Evolutionary conservation across 2,113 vertebrate genomes (phyloP).

Genomic region (Aptenodytes forsteri): DNA sequence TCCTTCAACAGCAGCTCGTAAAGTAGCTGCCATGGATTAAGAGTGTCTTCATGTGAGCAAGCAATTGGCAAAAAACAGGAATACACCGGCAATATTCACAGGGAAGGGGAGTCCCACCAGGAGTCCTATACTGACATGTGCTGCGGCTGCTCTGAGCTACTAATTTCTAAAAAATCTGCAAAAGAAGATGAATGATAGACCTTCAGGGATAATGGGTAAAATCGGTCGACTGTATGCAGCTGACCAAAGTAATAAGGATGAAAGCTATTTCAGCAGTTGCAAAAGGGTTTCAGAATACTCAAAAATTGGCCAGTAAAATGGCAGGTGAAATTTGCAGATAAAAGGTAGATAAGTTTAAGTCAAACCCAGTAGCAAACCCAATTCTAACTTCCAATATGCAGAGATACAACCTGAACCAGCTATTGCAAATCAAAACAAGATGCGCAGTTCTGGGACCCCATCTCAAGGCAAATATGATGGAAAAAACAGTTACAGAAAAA

Average conservation of each 20-base stretch:
- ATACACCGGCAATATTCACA: not conserved
- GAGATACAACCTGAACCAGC: not conserved
- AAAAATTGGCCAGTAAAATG: not conserved
- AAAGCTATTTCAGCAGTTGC: not conserved
- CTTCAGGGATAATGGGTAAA: not conserved
- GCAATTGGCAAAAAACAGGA: not conserved
- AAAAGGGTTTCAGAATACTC: not conserved
- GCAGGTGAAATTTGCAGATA: not conserved
- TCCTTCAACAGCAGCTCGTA: not conserved
- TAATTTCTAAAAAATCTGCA: not conserved
- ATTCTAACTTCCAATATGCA: not conserved
- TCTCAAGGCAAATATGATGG: not conserved
- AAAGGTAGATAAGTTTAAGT: not conserved
- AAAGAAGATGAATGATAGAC: not conserved
- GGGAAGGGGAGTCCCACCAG: not conserved
- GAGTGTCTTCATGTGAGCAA: not conserved
- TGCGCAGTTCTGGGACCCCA: not conserved
- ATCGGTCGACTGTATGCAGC: accelerated
- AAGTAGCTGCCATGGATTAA: not conserved
- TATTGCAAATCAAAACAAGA: not conserved
- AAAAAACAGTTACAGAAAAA: not conserved
- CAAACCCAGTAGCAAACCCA: not conserved
- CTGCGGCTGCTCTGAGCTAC: not conserved
- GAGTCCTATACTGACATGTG: not conserved
- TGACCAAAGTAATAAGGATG: not conserved